These are phyloP conservation scores for Melanotus villosus DNA, from an alignment of 2,888 invertebrate genomes.

Conservation along the genomic window DNA sequence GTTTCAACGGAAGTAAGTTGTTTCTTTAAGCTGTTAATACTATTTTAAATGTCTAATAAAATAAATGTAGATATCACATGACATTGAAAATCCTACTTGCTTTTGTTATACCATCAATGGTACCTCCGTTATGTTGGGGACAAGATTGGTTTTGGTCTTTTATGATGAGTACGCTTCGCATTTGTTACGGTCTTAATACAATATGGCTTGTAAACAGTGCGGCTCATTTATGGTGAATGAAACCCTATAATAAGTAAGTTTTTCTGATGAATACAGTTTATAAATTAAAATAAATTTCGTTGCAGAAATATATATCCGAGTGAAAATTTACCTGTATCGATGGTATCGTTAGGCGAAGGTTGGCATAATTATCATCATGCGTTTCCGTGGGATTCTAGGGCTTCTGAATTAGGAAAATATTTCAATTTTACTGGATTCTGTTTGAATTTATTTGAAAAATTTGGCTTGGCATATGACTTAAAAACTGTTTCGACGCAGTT, in stretches of 20 bases:
- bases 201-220: constrained; percentile 94
- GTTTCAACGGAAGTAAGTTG: constrained; percentile 81
- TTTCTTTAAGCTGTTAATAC: not conserved
- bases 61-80: not conserved
- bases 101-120: constrained; percentile 80
- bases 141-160: constrained; percentile 78
- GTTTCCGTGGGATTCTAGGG: not conserved
- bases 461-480: constrained; percentile 85
- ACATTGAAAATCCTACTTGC: constrained; percentile 72
- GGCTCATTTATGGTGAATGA: constrained; percentile 85
- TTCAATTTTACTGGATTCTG: constrained; percentile 79
- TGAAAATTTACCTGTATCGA: not conserved
- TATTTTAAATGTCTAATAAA: not conserved
- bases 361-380: constrained; percentile 42
- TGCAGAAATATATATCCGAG: constrained; percentile 44
- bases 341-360: not conserved
- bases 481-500: constrained; percentile 77
- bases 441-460: constrained; percentile 78
- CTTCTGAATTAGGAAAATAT: constrained; percentile 49
- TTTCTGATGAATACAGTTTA: not conserved
- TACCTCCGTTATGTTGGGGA: constrained; percentile 80
- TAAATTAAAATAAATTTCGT: constrained; percentile 66
- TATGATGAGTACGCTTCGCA: constrained; percentile 80
- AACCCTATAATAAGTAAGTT: constrained; percentile 80
- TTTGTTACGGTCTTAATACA: constrained; percentile 81